A percentile compares a stretch with the other conserved stretches of the same genome.
Conservation (phyloP, 2,113 vertebrate species). For the Mormyrus iriodes region DNA sequence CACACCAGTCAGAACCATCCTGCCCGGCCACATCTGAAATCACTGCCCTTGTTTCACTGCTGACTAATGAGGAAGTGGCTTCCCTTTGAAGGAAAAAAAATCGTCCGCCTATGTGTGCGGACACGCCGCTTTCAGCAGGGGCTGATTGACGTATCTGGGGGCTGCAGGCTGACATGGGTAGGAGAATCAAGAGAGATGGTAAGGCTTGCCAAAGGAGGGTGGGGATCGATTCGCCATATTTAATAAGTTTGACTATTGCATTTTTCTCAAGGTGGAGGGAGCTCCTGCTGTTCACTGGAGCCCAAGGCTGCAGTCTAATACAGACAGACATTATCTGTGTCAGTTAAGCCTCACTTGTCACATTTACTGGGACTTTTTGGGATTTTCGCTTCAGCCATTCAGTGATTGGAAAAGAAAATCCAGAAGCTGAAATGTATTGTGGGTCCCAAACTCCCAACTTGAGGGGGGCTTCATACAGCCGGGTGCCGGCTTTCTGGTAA, state of each 20-base stretch:
- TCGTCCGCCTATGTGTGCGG: background rate
- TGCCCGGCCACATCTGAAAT: background rate
- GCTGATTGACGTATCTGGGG: background rate
- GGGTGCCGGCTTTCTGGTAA: background rate
- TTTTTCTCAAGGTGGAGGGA: background rate
- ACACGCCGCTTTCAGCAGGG: background rate
- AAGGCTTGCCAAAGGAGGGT: background rate
- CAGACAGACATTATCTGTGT: background rate
- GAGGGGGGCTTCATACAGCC: background rate
- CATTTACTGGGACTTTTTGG: background rate
- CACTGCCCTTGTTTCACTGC: background rate
- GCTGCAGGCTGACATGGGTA: background rate
- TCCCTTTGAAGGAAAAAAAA: background rate
- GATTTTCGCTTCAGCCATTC: background rate
- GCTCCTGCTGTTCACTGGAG: background rate
- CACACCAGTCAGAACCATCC: background rate
- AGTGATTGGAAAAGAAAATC: background rate
- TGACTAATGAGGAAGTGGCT: slow-evolving; percentile 7
- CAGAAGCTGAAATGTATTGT: background rate
- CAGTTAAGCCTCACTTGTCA: background rate
- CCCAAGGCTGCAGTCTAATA: background rate
- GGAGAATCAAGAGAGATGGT: background rate
- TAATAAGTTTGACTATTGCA: background rate
- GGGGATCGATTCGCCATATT: background rate
- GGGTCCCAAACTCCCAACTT: background rate